phyloP scores from a whole-genome alignment of 2,113 vertebrate species.

The Ahaetulla prasina region DNA sequence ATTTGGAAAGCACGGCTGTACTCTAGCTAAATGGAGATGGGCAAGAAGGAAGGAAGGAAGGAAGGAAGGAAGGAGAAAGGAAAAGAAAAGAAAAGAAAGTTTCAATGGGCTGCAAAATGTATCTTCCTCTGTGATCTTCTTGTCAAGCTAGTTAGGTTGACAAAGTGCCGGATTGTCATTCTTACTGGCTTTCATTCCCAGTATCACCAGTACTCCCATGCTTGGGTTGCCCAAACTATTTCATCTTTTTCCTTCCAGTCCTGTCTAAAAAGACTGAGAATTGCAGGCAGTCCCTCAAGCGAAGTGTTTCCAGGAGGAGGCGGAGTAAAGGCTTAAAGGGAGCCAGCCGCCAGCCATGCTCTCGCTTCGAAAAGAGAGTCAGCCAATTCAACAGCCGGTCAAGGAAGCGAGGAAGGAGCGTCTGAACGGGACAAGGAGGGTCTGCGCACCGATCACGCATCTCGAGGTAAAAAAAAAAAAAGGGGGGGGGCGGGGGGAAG shows the following conservation, averaged over 20 bases:
- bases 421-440: background rate
- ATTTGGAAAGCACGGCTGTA: background rate
- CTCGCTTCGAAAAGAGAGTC: background rate
- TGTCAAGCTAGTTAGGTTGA: too few relatives aligned
- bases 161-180: background rate
- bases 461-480: background rate
- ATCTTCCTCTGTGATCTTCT: background rate
- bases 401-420: background rate
- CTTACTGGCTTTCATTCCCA: background rate
- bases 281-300: conserved; percentile 32
- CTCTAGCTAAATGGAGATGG: too few relatives aligned
- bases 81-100: too few relatives aligned
- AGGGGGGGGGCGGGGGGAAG: background rate
- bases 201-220: background rate
- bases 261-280: background rate
- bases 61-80: too few relatives aligned
- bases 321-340: background rate
- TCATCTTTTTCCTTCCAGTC: background rate
- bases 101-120: background rate
- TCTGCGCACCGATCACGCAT: background rate
- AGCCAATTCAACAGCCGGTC: background rate
- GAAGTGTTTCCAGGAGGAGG: conserved; percentile 25
- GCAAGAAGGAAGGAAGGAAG: too few relatives aligned
- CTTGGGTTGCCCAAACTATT: background rate
- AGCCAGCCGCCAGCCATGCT: conserved; percentile 12